These are phyloP conservation scores for Crocidura indochinensis DNA, from an alignment of 2,797 vertebrate genomes.

Conservation along the genomic window DNA sequence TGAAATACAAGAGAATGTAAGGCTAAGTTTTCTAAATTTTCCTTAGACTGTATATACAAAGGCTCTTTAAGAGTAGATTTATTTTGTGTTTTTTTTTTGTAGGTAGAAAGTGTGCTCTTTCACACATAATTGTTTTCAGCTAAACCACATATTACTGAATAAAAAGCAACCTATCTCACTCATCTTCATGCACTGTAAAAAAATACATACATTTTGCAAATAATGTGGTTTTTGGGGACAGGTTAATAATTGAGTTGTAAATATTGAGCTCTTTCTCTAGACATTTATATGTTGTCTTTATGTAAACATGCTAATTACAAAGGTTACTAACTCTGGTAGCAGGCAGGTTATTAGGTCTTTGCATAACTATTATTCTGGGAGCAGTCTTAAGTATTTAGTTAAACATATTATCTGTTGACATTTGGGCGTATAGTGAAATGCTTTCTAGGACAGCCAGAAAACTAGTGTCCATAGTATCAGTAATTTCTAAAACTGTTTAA, in stretches of 20 bases:
- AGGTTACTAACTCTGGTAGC: neutral
- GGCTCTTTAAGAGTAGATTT: neutral
- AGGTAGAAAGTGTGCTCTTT: neutral
- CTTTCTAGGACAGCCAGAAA: neutral
- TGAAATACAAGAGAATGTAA: neutral
- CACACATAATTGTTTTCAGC: conserved; percentile 61
- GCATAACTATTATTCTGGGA: conserved; percentile 5
- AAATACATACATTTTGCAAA: neutral
- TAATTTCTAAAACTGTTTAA: neutral
- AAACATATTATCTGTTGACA: neutral
- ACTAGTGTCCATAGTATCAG: neutral
- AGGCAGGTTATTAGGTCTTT: conserved; percentile 47
- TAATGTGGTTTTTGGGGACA: neutral
- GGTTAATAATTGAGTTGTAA: conserved; percentile 10
- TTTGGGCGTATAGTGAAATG: conserved; percentile 1
- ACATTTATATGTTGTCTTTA: neutral
- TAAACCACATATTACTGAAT: conserved; percentile 3
- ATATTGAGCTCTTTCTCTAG: conserved; percentile 8
- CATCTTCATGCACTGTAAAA: conserved; percentile 30
- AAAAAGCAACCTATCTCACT: conserved; percentile 41
- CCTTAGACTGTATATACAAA: neutral
- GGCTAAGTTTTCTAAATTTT: neutral
- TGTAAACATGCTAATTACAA: neutral
- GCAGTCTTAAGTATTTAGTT: conserved; percentile 41
- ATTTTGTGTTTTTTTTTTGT: conserved; percentile 64